These are phyloP conservation scores for Oostethus manadensis DNA, from an alignment of 2,113 vertebrate genomes.

Conservation along the genomic window DNA sequence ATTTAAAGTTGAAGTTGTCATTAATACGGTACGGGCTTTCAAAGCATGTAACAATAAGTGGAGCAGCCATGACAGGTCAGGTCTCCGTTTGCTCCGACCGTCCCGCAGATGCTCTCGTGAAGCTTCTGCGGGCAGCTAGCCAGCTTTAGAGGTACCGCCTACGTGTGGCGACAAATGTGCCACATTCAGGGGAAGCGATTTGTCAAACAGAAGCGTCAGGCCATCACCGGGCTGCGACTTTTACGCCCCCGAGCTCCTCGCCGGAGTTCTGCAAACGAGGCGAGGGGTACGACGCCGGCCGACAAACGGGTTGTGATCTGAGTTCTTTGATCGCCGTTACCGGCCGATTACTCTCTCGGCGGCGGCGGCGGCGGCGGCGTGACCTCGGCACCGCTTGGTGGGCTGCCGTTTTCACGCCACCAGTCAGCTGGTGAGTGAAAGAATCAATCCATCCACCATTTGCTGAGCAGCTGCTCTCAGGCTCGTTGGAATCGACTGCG, in stretches of 20 bases:
- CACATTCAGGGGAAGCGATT: slow-evolving; percentile 12
- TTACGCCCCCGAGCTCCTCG: neutral
- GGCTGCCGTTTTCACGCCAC: neutral
- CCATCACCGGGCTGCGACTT: slow-evolving; percentile 17
- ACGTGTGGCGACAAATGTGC: no score
- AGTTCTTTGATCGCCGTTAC: slow-evolving; percentile 14
- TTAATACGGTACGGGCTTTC: no score
- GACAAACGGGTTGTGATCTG: slow-evolving; percentile 31
- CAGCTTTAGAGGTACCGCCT: neutral
- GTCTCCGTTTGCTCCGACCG: no score
- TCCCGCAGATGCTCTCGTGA: no score
- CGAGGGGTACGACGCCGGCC: slow-evolving; percentile 19
- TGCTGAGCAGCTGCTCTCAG: slow-evolving; percentile 22
- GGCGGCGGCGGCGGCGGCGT: slow-evolving; percentile 1
- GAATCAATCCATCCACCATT: slow-evolving; percentile 7
- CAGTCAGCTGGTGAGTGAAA: neutral
- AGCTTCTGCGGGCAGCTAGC: slow-evolving; percentile 12
- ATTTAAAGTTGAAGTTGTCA: no score
- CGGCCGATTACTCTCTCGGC: slow-evolving; percentile 1
- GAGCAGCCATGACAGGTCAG: no score
- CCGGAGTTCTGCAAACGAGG: slow-evolving; percentile 31
- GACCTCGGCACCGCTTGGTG: neutral
- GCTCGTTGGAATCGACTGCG: no score
- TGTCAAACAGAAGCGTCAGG: slow-evolving; percentile 17
- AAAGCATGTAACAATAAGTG: no score